phyloP scores from a whole-genome alignment of 2,797 vertebrate genomes.

The Gadopsis bispinosus region DNA sequence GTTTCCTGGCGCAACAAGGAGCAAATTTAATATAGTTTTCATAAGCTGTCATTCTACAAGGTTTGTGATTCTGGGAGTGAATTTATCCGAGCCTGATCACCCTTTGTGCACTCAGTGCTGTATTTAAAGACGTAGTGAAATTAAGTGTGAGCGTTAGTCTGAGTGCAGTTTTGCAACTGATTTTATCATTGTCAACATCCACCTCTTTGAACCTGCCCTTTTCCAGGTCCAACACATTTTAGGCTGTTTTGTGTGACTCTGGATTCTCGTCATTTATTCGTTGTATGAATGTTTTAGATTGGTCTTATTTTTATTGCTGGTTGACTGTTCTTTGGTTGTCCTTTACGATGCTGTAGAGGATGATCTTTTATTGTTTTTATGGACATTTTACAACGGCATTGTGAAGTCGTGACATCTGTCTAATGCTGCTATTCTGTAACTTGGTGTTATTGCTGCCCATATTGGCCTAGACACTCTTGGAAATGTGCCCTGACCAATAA shows the following conservation, averaged over 20 bases:
- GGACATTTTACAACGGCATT: background rate
- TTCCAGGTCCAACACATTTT: background rate
- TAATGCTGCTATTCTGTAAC: background rate
- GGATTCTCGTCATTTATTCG: background rate
- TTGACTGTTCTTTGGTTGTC: background rate
- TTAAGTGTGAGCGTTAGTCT: constrained; percentile 1
- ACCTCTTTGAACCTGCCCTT: background rate
- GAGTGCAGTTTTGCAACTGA: background rate
- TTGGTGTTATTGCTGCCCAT: background rate
- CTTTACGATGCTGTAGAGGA: background rate
- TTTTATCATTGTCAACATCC: constrained; percentile 6
- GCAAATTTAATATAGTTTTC: constrained; percentile 3
- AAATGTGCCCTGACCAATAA: background rate
- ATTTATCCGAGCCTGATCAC: background rate
- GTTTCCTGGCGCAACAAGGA: background rate
- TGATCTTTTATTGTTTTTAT: background rate
- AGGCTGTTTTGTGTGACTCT: background rate
- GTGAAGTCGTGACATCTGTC: background rate
- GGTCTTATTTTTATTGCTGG: too few species aligned
- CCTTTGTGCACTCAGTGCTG: background rate
- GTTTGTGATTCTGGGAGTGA: background rate
- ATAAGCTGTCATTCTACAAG: constrained; percentile 11
- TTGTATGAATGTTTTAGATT: background rate
- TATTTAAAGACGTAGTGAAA: constrained; percentile 10
- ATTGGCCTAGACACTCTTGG: background rate